Conservation (phyloP, 1,140 invertebrate genomes). For the Hermetia illucens region DNA sequence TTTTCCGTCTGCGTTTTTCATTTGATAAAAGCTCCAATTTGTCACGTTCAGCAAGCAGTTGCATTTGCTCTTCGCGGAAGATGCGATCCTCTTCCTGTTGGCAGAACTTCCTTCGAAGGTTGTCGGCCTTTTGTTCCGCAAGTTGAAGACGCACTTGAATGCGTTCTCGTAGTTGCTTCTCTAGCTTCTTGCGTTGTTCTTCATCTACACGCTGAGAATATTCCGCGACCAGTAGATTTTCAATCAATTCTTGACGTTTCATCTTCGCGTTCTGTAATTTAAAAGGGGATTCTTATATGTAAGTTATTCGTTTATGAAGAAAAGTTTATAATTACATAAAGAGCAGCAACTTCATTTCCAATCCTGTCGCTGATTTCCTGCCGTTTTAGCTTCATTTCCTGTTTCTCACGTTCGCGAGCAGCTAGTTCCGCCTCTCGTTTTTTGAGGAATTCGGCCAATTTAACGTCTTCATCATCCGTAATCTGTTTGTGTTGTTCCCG, state of each 20-base stretch:
- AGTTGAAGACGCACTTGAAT: not conserved
- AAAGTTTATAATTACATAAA: no score
- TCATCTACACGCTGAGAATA: no score
- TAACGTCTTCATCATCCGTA: not conserved
- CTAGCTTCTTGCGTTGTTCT: slow-evolving; percentile 1
- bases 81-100: not conserved
- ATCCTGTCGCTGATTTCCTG: slow-evolving; percentile 1
- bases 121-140: slow-evolving; percentile 2
- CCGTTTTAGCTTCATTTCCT: not conserved
- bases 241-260: no score
- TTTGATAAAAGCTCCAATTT: slow-evolving; percentile 9
- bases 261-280: no score
- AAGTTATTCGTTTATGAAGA: no score
- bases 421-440: not conserved
- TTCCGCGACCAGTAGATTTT: no score
- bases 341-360: no score
- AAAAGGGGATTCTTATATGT: no score
- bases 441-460: not conserved
- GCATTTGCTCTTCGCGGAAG: slow-evolving; percentile 6
- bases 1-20: slow-evolving; percentile 9
- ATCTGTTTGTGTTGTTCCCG: slow-evolving; percentile 8
- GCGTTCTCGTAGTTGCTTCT: not conserved
- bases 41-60: slow-evolving; percentile 9
- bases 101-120: not conserved
- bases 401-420: not conserved